These are phyloP conservation scores for Onychostruthus taczanowskii DNA, from an alignment of 2,113 vertebrate species.

Conservation along the genomic window DNA sequence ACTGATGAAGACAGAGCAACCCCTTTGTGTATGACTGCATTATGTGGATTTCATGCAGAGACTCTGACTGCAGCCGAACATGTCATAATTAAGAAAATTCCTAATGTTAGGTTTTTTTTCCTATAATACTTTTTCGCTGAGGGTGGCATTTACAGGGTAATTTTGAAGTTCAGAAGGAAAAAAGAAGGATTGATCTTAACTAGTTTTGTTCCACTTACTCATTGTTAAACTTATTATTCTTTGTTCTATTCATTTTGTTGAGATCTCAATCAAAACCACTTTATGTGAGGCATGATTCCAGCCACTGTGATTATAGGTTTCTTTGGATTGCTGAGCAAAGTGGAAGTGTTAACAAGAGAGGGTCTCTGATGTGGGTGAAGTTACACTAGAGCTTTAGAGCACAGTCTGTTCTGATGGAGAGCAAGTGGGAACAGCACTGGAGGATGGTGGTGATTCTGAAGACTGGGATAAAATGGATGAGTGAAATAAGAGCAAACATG, in stretches of 20 bases:
- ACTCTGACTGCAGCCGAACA: slow-evolving; percentile 1
- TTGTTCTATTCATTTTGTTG: slow-evolving; percentile 11
- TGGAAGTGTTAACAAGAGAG: background rate
- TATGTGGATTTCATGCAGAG: slow-evolving; percentile 9
- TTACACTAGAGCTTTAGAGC: background rate
- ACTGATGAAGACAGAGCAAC: background rate
- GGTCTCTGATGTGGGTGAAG: background rate
- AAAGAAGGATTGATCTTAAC: slow-evolving; percentile 54
- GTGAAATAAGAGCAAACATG: background rate
- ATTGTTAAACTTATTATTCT: slow-evolving; percentile 60
- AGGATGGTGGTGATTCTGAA: background rate
- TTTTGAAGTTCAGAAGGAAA: slow-evolving; percentile 50
- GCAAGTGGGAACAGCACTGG: background rate
- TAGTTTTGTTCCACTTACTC: slow-evolving; percentile 40
- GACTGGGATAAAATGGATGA: background rate
- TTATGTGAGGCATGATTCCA: background rate
- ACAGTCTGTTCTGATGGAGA: background rate
- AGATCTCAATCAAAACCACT: slow-evolving; percentile 30
- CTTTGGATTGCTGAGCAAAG: background rate
- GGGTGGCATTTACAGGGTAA: slow-evolving; percentile 31
- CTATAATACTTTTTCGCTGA: background rate
- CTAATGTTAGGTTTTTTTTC: background rate
- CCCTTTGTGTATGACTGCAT: background rate
- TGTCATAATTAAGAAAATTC: slow-evolving; percentile 19
- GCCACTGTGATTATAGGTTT: background rate